phyloP scores from a whole-genome alignment of 53 echinoderm and acorn worm genomes.

The Mesocentrotus franciscanus region DNA sequence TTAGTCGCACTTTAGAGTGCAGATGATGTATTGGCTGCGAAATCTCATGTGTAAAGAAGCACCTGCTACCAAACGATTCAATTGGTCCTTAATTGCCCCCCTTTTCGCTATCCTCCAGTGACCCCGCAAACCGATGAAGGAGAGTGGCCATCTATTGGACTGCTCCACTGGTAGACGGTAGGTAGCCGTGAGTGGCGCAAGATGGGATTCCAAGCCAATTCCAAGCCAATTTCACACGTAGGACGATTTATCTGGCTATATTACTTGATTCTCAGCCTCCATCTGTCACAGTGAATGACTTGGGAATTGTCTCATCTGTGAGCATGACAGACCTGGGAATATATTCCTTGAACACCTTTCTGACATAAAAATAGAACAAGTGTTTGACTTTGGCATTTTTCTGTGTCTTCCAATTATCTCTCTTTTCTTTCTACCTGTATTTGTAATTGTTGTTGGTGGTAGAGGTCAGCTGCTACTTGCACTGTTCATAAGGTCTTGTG shows the following conservation, averaged over 20 bases:
- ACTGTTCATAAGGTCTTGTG: no score
- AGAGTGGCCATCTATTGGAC: slow-evolving; percentile 11
- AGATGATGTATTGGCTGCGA: not conserved
- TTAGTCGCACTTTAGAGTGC: not conserved
- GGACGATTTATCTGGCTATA: not conserved
- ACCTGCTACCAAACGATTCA: slow-evolving; percentile 20
- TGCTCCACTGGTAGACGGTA: not conserved
- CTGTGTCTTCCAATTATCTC: not conserved
- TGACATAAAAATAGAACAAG: not conserved
- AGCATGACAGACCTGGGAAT: not conserved
- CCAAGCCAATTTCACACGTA: not conserved
- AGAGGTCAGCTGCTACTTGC: not conserved
- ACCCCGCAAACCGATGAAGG: not conserved
- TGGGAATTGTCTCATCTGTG: not conserved
- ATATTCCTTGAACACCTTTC: not conserved
- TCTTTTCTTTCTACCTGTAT: not conserved
- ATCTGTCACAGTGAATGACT: not conserved
- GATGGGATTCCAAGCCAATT: not conserved
- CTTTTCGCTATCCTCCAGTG: slow-evolving; percentile 43
- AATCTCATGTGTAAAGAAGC: slow-evolving; percentile 49
- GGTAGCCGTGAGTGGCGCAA: not conserved
- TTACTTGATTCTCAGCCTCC: not conserved
- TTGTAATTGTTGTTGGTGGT: not conserved
- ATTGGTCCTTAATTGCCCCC: slow-evolving; percentile 56
- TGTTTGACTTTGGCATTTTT: not conserved